These are phyloP conservation scores for Petroica traversi DNA, from an alignment of 2,113 vertebrate genomes.

Conservation along the genomic window DNA sequence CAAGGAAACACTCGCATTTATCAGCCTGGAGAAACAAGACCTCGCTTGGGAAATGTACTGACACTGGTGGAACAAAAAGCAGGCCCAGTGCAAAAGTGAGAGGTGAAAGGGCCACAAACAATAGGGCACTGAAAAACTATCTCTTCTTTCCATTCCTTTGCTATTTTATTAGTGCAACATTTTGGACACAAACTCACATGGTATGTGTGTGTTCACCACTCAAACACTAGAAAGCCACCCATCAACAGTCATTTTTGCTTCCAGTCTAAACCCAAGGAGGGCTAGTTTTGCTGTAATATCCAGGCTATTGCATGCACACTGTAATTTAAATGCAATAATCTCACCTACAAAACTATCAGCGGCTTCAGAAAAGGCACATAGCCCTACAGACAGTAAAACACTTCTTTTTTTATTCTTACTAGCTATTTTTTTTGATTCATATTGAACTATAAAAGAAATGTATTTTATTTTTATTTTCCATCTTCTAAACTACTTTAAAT, in stretches of 20 bases:
- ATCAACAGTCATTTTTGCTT: neutral
- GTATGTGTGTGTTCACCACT: neutral
- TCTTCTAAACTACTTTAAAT: neutral
- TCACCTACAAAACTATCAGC: neutral
- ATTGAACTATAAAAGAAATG: neutral
- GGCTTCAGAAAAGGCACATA: neutral
- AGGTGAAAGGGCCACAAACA: slow-evolving; percentile 33
- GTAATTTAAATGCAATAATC: neutral
- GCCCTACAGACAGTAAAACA: neutral
- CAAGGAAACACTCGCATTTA: neutral
- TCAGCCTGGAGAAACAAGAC: neutral
- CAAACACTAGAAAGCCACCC: neutral
- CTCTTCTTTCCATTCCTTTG: neutral
- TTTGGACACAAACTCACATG: neutral
- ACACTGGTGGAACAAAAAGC: slow-evolving; percentile 35
- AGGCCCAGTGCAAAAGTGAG: slow-evolving; percentile 3
- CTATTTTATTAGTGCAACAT: neutral
- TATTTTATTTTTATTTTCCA: neutral
- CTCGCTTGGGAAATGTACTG: neutral
- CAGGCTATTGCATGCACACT: neutral
- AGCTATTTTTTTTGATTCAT: neutral
- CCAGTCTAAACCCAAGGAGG: neutral
- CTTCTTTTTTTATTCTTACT: neutral
- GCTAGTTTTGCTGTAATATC: neutral
- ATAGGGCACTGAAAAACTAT: slow-evolving; percentile 7